Evolutionary conservation across 2,113 vertebrate genomes (phyloP).

Genomic region (Acanthisitta chloris): DNA sequence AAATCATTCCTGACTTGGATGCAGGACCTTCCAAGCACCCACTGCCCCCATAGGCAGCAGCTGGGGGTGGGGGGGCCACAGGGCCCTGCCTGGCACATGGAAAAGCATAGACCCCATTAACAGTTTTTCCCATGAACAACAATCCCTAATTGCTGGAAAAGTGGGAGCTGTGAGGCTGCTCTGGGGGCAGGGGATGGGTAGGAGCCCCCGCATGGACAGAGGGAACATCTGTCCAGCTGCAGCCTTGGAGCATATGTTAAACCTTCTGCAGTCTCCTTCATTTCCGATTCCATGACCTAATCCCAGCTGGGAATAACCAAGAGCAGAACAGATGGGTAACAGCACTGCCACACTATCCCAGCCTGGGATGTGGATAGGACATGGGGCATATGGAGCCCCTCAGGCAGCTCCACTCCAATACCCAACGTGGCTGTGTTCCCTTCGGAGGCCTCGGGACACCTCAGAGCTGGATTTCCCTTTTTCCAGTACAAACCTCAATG

Average conservation of each 20-base stretch:
- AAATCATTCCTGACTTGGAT: accelerated
- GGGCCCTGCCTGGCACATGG: not conserved
- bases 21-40: not conserved
- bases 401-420: not conserved
- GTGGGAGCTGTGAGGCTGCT: not conserved
- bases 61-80: not conserved
- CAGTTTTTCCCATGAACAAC: not conserved
- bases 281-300: not conserved
- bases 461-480: accelerated
- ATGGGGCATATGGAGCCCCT: not conserved
- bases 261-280: not conserved
- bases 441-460: accelerated
- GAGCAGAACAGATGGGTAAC: not conserved
- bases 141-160: not conserved
- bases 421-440: accelerated
- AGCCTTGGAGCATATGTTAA: not conserved
- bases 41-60: not conserved
- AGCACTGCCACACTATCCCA: not conserved
- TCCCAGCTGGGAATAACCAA: not conserved
- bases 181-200: not conserved
- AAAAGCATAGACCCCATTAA: not conserved
- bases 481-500: not conserved
- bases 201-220: accelerated
- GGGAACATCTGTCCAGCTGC: not conserved
- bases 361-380: not conserved